Evolutionary conservation across 2,888 invertebrate genomes (phyloP), one percentile per base, ranked within the genome.

Genomic region (Dolichomitus sp.): DNA sequence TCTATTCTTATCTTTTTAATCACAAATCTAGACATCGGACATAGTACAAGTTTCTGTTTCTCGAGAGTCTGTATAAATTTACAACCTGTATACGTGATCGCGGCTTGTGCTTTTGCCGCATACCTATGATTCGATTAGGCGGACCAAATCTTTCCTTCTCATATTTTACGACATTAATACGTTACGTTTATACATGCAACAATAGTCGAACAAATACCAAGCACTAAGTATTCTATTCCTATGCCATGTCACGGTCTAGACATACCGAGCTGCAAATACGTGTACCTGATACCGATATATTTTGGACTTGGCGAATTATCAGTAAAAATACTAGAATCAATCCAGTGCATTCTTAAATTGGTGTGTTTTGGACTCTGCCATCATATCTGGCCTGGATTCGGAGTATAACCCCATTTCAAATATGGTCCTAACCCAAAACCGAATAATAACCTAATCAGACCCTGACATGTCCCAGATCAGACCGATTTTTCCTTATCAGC

Each of bases 1-100:
- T 54, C 59, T 52, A 63, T 83, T 76, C 66, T 80, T 72, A 72
- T 83, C 66, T 42, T 54, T 54, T 68, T 78, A 78, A 82, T 82
- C 81, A 77, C 77, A 78, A 69, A 68, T 63, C 68, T 73, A 65
- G 17, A 73, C 69, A 78, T 82, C 73, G 81, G 72, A 54, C 52
- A 78, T 65, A 61, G 63, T 63, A 12, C 45, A 66, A 72, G 75
- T 37, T 72, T 61, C 70, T 45, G 42, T n/a, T n/a, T 50, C 12
- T 37, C 63, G 57, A 69, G 78, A 74, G 40, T 70, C 30, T 7
- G 54, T 61, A 83, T 72, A 68, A 79, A 80, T 63, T 79, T 45
- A 40, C 83, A 42, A 61, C 42, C 61, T 59, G 42, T 61, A 50
- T 68, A 68, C 74, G 37, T 37, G 37, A 2, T 68, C 42, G 0